phyloP scores from a whole-genome alignment of 2,797 vertebrate genomes.

The Yasuhikotakia modesta region DNA sequence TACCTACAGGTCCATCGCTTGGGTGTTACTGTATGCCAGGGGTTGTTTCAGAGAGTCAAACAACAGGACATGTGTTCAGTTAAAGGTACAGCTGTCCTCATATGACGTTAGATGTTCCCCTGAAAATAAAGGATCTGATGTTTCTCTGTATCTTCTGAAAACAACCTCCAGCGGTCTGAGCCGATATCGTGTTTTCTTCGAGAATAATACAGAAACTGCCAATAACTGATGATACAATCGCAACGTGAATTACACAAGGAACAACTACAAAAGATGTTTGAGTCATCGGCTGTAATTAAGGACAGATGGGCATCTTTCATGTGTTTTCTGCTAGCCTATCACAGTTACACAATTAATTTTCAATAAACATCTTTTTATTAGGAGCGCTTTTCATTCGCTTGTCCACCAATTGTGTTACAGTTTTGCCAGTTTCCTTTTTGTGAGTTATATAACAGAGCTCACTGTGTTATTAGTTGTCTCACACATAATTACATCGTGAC shows the following conservation, averaged over 20 bases:
- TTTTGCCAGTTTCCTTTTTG: not conserved
- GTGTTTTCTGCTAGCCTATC: not conserved
- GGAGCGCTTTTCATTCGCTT: not conserved
- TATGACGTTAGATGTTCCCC: slow-evolving; percentile 20
- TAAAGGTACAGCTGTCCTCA: slow-evolving; percentile 20
- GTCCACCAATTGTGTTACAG: slow-evolving; percentile 23
- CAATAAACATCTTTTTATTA: slow-evolving; percentile 19
- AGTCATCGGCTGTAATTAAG: not conserved
- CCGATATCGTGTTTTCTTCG: not conserved
- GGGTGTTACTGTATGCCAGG: slow-evolving; percentile 26
- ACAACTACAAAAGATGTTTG: not conserved
- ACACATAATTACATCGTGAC: slow-evolving; percentile 15
- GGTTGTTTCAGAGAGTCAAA: not conserved
- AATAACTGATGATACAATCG: not conserved
- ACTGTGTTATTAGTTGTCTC: slow-evolving; percentile 6
- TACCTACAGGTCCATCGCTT: slow-evolving; percentile 18
- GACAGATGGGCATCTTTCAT: not conserved
- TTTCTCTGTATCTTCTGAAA: not conserved
- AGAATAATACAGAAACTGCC: not conserved
- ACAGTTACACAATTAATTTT: not conserved
- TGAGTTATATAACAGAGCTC: slow-evolving; percentile 6
- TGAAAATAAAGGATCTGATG: slow-evolving; percentile 1
- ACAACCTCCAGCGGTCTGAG: not conserved
- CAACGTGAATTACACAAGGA: not conserved
- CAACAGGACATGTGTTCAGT: slow-evolving; percentile 23